phyloP scores from a whole-genome alignment of 2,797 vertebrate species.

The Sarcophilus harrisii region DNA sequence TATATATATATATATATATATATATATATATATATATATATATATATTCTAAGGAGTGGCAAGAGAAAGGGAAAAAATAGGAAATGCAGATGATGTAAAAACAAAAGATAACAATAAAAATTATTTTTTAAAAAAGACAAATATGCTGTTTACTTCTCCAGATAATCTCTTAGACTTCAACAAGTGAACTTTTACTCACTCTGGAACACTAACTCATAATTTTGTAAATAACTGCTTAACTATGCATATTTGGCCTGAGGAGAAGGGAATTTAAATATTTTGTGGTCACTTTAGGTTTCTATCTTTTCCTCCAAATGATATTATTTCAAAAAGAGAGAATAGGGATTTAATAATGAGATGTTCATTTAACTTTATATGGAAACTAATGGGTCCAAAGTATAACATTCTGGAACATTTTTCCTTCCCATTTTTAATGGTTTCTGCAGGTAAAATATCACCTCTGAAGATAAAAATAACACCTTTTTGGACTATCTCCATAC shows the following conservation, averaged over 20 bases:
- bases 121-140: background rate
- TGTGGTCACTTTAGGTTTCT: background rate
- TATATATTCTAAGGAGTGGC: background rate
- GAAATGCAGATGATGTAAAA: background rate
- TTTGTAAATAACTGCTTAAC: background rate
- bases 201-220: background rate
- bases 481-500: background rate
- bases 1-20: no score
- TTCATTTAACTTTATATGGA: background rate
- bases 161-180: background rate
- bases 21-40: no score
- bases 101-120: background rate
- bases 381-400: background rate
- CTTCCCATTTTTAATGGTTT: background rate
- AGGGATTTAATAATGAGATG: background rate
- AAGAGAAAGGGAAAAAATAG: background rate
- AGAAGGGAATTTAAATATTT: constrained; percentile 41
- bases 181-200: background rate
- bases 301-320: background rate
- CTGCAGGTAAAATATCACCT: background rate
- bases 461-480: background rate
- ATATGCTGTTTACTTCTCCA: background rate
- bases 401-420: background rate
- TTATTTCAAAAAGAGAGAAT: background rate
- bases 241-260: constrained; percentile 13